phyloP scores from a whole-genome alignment of 2,113 vertebrate genomes.

The Festucalex cinctus region DNA sequence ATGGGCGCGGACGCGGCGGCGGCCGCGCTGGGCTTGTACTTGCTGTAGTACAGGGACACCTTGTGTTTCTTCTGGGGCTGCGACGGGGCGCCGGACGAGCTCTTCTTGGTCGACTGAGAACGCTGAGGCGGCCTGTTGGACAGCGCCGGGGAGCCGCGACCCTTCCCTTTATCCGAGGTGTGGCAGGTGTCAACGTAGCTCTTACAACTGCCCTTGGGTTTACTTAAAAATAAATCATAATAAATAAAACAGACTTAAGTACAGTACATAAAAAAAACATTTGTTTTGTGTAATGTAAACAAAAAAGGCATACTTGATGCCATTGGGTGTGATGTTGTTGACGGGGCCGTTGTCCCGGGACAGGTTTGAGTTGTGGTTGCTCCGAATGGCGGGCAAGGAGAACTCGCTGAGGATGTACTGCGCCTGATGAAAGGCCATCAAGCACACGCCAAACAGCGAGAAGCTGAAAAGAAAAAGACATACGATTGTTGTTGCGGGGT shows the following conservation, averaged over 20 bases:
- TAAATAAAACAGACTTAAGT: neutral
- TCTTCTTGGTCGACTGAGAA: slow-evolving; percentile 82
- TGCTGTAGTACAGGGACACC: slow-evolving; percentile 87
- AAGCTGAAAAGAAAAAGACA: slow-evolving; percentile 67
- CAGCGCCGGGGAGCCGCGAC: slow-evolving; percentile 85
- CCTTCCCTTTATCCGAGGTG: slow-evolving; percentile 90
- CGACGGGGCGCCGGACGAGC: slow-evolving; percentile 70
- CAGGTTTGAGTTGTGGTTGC: slow-evolving; percentile 73
- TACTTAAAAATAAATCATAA: slow-evolving; percentile 52
- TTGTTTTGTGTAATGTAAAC: neutral
- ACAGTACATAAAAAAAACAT: too few species aligned
- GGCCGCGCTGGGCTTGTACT: slow-evolving; percentile 76
- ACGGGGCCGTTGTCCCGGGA: slow-evolving; percentile 73
- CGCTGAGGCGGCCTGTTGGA: slow-evolving; percentile 71
- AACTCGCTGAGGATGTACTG: slow-evolving; percentile 93
- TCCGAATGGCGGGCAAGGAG: slow-evolving; percentile 79
- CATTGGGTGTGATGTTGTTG: slow-evolving; percentile 76
- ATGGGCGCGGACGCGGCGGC: slow-evolving; percentile 27
- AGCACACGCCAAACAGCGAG: slow-evolving; percentile 88
- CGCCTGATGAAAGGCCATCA: slow-evolving; percentile 94
- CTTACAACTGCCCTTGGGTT: slow-evolving; percentile 87
- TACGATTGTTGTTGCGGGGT: too few species aligned
- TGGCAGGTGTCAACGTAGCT: slow-evolving; percentile 84
- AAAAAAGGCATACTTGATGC: slow-evolving; percentile 77
- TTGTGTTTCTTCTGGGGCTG: slow-evolving; percentile 92